Evolutionary conservation across 2,113 vertebrate species (phyloP).

Genomic region (Himantopus leucocephalus): DNA sequence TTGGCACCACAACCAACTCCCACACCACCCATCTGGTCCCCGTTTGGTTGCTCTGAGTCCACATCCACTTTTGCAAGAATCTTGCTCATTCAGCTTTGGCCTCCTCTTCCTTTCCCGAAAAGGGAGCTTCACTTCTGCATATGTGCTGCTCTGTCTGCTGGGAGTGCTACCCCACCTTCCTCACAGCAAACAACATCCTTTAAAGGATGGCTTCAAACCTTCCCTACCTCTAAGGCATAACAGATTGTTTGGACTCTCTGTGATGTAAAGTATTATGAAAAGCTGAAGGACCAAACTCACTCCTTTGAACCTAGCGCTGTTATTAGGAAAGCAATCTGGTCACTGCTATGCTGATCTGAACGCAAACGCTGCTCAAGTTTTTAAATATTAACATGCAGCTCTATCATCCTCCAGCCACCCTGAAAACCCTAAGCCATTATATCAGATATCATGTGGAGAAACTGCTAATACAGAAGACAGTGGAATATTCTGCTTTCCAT

Average conservation of each 20-base stretch:
- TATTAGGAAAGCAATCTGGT: neutral
- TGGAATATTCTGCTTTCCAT: neutral
- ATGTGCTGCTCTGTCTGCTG: neutral
- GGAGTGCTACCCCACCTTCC: neutral
- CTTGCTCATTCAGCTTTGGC: neutral
- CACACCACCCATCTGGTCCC: neutral
- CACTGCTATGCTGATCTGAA: neutral
- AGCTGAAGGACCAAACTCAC: neutral
- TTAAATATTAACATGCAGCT: neutral
- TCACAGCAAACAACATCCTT: neutral
- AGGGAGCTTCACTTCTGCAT: neutral
- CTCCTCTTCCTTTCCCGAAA: neutral
- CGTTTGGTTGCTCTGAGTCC: neutral
- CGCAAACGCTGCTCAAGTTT: neutral
- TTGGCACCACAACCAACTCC: neutral
- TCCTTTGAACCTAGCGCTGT: neutral
- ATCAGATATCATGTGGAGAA: neutral
- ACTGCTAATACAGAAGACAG: neutral
- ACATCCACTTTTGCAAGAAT: neutral
- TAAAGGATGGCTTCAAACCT: neutral
- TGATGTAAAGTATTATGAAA: neutral
- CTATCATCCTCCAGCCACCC: neutral
- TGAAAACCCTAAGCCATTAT: fast-evolving
- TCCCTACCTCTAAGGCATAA: neutral
- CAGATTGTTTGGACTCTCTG: neutral